Percentiles rank a stretch among this genome's conserved stretches.
Conservation (phyloP, 2,113 vertebrate species). For the Myrmecophaga tridactyla region DNA sequence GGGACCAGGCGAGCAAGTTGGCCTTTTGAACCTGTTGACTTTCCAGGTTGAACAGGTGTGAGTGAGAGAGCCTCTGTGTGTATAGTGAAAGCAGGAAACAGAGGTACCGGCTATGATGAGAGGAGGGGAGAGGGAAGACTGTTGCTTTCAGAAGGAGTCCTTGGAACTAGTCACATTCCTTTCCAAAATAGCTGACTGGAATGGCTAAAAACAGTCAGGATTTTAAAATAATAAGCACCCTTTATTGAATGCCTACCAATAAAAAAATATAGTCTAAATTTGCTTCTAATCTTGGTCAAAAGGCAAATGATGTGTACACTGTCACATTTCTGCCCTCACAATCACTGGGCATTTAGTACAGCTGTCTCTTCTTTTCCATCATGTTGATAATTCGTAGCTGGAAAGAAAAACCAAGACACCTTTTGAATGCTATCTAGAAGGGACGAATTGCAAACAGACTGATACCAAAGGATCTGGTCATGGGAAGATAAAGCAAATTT, state of each 20-base stretch:
- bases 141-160: neutral
- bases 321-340: rapidly evolving
- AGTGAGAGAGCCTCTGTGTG: neutral
- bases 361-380: too few species aligned
- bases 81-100: neutral
- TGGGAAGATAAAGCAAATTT: neutral
- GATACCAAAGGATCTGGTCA: neutral
- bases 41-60: too few species aligned
- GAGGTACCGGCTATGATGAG: neutral
- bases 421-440: neutral
- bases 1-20: neutral
- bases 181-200: neutral
- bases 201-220: neutral
- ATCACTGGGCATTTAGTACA: neutral
- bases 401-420: neutral
- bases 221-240: neutral
- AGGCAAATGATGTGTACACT: neutral
- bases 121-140: neutral
- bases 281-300: neutral
- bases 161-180: neutral
- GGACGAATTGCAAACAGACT: neutral
- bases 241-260: neutral
- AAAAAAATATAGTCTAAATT: neutral
- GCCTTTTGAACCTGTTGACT: neutral
- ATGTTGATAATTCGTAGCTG: neutral